A percentile compares a stretch with the other conserved stretches of the same genome.
Conservation (phyloP, 2,888 invertebrate genomes). For the Limulus polyphemus region DNA sequence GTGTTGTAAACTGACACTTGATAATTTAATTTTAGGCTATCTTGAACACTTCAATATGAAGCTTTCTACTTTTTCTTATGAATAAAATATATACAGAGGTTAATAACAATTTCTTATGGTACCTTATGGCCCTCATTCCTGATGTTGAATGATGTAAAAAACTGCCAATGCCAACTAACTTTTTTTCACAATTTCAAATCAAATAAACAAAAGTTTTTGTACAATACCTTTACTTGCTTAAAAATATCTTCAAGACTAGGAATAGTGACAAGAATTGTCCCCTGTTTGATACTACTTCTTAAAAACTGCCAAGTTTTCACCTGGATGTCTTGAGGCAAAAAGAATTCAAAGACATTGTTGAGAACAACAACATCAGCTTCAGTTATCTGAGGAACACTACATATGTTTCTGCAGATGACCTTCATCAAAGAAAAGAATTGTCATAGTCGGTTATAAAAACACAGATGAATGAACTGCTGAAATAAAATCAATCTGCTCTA, state of each 20-base stretch:
- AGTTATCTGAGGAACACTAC: conserved; percentile 45
- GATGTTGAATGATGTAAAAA: no score
- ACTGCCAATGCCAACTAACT: no score
- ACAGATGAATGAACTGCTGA: neutral
- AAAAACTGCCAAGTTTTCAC: conserved; percentile 50
- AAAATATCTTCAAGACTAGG: conserved; percentile 48
- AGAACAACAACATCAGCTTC: conserved; percentile 49
- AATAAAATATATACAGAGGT: no score
- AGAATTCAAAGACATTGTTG: conserved; percentile 58
- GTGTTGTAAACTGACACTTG: no score
- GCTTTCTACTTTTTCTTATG: no score
- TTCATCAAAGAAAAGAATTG: conserved; percentile 12
- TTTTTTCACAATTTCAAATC: no score
- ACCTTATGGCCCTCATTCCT: no score
- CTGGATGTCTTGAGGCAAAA: conserved; percentile 47
- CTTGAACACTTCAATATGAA: no score
- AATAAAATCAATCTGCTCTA: neutral
- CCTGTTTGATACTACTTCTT: conserved; percentile 42
- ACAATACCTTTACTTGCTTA: conserved; percentile 34
- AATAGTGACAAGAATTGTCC: conserved; percentile 47
- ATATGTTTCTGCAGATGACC: conserved; percentile 48
- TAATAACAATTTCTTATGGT: no score
- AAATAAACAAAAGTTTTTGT: neutral
- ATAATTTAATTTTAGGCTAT: no score
- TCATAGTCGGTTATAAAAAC: neutral